A percentile compares a stretch with the other conserved stretches of the same genome.
Evolutionary conservation across 2,797 vertebrate genomes (phyloP).

Genomic region (Darevskia mixta): DNA sequence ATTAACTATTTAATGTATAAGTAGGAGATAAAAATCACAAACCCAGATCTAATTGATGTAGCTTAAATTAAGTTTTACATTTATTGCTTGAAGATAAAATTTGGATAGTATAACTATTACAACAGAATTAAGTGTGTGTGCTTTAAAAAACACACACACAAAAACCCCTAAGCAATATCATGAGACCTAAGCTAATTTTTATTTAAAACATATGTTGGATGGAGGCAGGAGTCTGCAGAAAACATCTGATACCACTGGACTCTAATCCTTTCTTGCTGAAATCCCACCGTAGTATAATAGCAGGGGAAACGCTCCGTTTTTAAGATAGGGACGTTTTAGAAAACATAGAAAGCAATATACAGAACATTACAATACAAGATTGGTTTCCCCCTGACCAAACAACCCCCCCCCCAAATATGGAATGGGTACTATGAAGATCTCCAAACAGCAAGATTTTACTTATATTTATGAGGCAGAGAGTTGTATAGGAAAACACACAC

Average conservation of each 20-base stretch:
- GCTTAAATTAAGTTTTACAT: slow-evolving; percentile 76
- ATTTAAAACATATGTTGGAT: slow-evolving; percentile 68
- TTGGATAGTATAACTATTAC: slow-evolving; percentile 71
- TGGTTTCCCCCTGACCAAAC: slow-evolving; percentile 7
- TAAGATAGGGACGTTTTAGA: slow-evolving; percentile 29
- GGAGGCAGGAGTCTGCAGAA: slow-evolving; percentile 57
- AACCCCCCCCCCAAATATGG: neutral
- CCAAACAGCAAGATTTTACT: neutral
- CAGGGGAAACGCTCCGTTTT: slow-evolving; percentile 30
- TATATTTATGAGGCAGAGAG: slow-evolving; percentile 29
- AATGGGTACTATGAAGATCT: slow-evolving; percentile 20
- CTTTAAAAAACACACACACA: slow-evolving; percentile 54
- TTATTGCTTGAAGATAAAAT: slow-evolving; percentile 70
- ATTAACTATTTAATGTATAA: slow-evolving; percentile 72
- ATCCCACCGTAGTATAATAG: slow-evolving; percentile 5
- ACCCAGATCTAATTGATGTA: slow-evolving; percentile 71
- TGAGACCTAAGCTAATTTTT: slow-evolving; percentile 56
- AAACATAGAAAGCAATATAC: slow-evolving; percentile 39
- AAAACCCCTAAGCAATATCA: slow-evolving; percentile 27
- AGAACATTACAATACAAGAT: neutral
- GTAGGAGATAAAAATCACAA: slow-evolving; percentile 75
- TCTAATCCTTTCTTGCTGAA: slow-evolving; percentile 42
- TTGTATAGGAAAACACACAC: slow-evolving; percentile 10
- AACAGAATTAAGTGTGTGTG: slow-evolving; percentile 68
- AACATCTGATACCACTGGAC: slow-evolving; percentile 57